Evolutionary conservation across 2,797 vertebrate genomes (phyloP), one percentile per base, ranked within the genome.

Genomic region (Champsocephalus esox): DNA sequence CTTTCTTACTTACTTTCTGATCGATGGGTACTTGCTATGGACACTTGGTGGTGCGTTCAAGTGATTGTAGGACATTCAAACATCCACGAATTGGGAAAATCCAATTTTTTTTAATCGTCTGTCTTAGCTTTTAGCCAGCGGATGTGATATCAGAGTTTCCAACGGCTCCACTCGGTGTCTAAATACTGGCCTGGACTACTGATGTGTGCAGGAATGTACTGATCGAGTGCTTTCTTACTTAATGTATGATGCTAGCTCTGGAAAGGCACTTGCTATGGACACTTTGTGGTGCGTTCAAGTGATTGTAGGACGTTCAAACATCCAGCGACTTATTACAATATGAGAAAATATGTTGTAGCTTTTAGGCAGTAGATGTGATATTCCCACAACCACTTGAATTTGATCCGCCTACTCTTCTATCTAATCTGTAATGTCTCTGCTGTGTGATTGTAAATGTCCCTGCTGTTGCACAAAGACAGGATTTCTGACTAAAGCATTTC

Each of bases 11-110:
- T 13, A 1, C 41, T 55, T 12, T 68, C 14, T 34, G 11, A 51
- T 32, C 2, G 19, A 2, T 3, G 3, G 2, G 24, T 24, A 24
- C 24, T 64, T 51, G 24, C 45, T 41, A 5, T 12, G 9, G 41
- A 43, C 16, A 28, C 41, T 71, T 71, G 17, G 6, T 63, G 56
- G 24, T 68, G 45, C 3, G 9, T 61, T 72, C 34, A 50, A 63
- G 16, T 49, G 54, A 52, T 7, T 43, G 46, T 46, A 58, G 46
- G 60, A 66, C 57, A 14, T 14, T 57, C 19, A 45, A 17, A 49
- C 64, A 52, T 51, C 43, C 32, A 43, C 3, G 44, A 16, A 48
- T 72, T 50, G 32, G n/a, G 21, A 46, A 24, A 24, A 24, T 24
- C 24, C 24, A 24, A 24, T 24, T 24, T 24, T 24, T 24, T 24